Evolutionary conservation across 2,797 vertebrate species (phyloP).

Genomic region (Gymnoscopelus braueri): DNA sequence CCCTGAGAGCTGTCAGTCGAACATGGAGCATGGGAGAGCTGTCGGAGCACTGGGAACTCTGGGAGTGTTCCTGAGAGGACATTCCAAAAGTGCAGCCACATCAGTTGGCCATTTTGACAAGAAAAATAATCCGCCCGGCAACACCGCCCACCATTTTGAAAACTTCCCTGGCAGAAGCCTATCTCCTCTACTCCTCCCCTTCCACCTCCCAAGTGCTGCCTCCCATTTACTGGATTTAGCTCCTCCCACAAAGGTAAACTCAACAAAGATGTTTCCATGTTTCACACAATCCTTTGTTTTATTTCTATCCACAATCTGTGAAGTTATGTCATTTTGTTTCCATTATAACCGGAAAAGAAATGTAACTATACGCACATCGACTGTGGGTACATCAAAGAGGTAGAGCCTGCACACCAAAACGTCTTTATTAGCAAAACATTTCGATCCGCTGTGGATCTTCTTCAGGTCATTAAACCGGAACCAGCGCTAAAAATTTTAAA

Average conservation of each 20-base stretch:
- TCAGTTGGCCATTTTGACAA: conserved; percentile 55
- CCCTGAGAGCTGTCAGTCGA: conserved; percentile 62
- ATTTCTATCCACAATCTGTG: too few relatives aligned
- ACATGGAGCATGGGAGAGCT: conserved; percentile 79
- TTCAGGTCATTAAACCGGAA: too few relatives aligned
- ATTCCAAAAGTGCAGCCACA: neutral
- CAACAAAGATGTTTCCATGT: neutral
- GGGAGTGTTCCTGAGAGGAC: neutral
- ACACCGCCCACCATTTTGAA: conserved; percentile 79
- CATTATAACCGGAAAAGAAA: too few relatives aligned
- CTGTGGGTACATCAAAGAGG: too few relatives aligned
- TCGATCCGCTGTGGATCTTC: too few relatives aligned
- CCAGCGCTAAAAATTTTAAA: too few relatives aligned
- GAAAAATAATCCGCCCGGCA: neutral
- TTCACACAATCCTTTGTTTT: neutral
- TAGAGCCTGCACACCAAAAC: too few relatives aligned
- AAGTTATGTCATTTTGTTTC: neutral
- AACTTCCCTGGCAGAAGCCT: conserved; percentile 73
- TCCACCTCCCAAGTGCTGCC: conserved; percentile 44
- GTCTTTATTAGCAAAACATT: too few relatives aligned
- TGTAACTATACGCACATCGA: too few relatives aligned
- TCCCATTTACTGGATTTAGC: conserved; percentile 17
- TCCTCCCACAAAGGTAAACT: conserved; percentile 66
- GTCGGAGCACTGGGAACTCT: conserved; percentile 35
- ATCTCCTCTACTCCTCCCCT: conserved; percentile 57